Conservation (phyloP, 1,140 invertebrate genomes). For the Sitobion miscanthi region DNA sequence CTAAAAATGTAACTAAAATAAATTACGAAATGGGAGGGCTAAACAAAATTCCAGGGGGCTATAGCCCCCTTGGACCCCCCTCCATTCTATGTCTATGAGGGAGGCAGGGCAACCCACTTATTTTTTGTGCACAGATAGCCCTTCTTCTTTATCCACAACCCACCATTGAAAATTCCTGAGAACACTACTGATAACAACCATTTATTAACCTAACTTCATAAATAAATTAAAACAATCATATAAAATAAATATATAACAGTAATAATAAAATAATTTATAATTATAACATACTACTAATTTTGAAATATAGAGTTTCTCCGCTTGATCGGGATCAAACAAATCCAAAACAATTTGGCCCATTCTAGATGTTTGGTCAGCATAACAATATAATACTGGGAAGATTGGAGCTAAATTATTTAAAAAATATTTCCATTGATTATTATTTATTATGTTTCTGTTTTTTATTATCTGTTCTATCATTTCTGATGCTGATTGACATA, state of each 20-base stretch:
- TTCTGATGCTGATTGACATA: slow-evolving; percentile 43
- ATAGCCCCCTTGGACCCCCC: no score
- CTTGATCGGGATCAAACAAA: slow-evolving; percentile 48
- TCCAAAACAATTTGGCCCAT: slow-evolving; percentile 35
- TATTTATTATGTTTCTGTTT: slow-evolving; percentile 6
- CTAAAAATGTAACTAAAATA: no score
- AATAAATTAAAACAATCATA: neutral
- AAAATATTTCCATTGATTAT: slow-evolving; percentile 23
- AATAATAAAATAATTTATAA: neutral
- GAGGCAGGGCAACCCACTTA: no score
- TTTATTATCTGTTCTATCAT: slow-evolving; percentile 26
- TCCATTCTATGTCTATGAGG: no score
- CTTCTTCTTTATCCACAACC: no score
- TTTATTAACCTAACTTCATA: neutral
- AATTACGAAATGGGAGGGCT: no score
- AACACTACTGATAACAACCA: neutral
- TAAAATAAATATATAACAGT: neutral
- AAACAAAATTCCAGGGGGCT: no score
- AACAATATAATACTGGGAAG: slow-evolving; percentile 24
- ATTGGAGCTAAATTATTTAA: slow-evolving; percentile 26
- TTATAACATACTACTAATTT: slow-evolving; percentile 31
- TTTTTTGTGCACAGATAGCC: no score
- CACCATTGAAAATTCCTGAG: no score
- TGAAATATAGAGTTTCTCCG: slow-evolving; percentile 14
- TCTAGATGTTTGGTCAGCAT: neutral